Evolutionary conservation across 2,888 invertebrate species (phyloP).

Genomic region (Pristionchus arcanus): DNA sequence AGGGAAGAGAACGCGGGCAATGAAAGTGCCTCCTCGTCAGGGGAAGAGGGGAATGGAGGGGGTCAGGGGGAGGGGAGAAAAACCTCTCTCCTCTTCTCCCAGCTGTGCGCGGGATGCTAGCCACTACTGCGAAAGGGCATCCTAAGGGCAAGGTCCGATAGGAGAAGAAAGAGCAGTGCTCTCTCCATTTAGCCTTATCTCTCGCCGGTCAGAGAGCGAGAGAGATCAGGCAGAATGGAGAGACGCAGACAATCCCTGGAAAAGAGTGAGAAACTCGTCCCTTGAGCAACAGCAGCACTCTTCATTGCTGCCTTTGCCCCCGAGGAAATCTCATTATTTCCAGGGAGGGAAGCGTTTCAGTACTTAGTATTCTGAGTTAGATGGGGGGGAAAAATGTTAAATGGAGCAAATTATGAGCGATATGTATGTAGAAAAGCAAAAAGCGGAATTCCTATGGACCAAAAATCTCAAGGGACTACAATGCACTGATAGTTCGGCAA

Average conservation of each 20-base stretch:
- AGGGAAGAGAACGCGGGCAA: background rate
- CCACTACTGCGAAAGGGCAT: slow-evolving; percentile 42
- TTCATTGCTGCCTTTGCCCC: too few species aligned
- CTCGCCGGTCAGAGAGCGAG: background rate
- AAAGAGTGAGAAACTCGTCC: background rate
- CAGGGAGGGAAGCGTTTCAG: too few species aligned
- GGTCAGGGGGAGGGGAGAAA: background rate
- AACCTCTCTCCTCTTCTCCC: background rate
- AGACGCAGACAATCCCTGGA: background rate
- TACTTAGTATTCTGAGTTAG: too few species aligned
- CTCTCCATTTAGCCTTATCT: too few species aligned
- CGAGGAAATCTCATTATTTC: too few species aligned
- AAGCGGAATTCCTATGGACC: too few species aligned
- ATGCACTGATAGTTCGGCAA: too few species aligned
- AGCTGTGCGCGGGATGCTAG: background rate
- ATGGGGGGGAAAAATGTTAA: too few species aligned
- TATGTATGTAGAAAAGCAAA: too few species aligned
- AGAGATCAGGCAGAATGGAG: background rate
- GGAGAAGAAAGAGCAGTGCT: background rate
- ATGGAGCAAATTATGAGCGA: too few species aligned
- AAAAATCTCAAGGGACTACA: too few species aligned
- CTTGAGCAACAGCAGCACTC: background rate
- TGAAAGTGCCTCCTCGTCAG: background rate
- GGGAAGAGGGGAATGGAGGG: background rate
- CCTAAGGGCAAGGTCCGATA: slow-evolving; percentile 18